A percentile compares a stretch with the other conserved stretches of the same genome.
Evolutionary conservation across 2,888 invertebrate species (phyloP).

Genomic region (Leptopilina drosophilae): DNA sequence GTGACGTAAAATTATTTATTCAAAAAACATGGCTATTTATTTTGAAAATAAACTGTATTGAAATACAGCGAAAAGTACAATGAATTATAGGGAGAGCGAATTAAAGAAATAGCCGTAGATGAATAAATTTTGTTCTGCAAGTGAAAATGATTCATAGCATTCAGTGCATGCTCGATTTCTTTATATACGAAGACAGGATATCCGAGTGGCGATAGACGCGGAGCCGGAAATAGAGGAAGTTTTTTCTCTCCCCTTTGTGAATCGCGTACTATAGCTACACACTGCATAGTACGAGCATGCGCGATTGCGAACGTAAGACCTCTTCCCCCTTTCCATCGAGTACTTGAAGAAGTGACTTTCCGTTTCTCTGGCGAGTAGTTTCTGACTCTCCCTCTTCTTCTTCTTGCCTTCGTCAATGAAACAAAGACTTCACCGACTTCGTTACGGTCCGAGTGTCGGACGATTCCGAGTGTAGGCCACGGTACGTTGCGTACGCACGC

Average conservation of each 20-base stretch:
- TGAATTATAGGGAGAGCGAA: not conserved
- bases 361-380: conserved; percentile 9
- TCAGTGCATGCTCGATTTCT: conserved; percentile 9
- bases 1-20: not conserved
- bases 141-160: conserved; percentile 9
- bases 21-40: no score
- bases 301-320: not conserved
- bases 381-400: conserved; percentile 15
- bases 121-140: not conserved
- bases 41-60: no score
- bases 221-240: conserved; percentile 27
- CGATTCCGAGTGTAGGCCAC: conserved; percentile 50
- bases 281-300: conserved; percentile 32
- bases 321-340: not conserved
- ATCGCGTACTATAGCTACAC: not conserved
- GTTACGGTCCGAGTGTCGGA: conserved; percentile 8
- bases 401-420: conserved; percentile 18
- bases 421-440: conserved; percentile 8
- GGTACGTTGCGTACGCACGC: conserved; percentile 65
- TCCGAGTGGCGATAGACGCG: conserved; percentile 22
- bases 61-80: no score
- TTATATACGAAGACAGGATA: conserved; percentile 24
- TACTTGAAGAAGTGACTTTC: conserved; percentile 12
- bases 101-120: not conserved
- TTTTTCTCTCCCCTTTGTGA: conserved; percentile 10